These are phyloP conservation scores for Aphelenchoides besseyi DNA, from an alignment of 1,140 invertebrate species.

Conservation along the genomic window DNA sequence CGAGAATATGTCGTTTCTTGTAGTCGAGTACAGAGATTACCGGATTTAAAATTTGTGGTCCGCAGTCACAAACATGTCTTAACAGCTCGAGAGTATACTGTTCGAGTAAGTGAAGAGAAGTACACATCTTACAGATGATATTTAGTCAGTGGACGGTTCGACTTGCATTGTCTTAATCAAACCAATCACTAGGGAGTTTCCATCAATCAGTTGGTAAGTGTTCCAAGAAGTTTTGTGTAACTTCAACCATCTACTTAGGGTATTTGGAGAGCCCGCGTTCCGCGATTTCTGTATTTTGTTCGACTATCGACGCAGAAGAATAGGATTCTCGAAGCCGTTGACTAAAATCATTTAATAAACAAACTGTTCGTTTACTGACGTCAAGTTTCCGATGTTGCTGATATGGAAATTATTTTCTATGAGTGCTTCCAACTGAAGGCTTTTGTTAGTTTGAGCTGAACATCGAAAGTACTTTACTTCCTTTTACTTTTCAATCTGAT, in stretches of 20 bases:
- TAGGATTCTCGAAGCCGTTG: conserved; percentile 4
- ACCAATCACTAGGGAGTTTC: background rate
- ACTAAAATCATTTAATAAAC: background rate
- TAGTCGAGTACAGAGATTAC: background rate
- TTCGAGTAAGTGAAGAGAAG: background rate
- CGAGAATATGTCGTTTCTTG: background rate
- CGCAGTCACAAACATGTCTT: background rate
- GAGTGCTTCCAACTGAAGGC: no score
- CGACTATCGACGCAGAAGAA: background rate
- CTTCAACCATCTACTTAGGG: no score
- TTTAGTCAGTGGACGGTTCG: conserved; percentile 4
- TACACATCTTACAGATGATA: background rate
- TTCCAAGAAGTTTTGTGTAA: no score
- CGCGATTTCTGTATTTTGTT: background rate
- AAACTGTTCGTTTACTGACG: no score
- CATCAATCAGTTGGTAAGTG: background rate
- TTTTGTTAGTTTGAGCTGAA: no score
- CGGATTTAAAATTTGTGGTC: background rate
- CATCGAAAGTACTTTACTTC: no score
- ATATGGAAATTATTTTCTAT: no score
- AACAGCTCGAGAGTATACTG: background rate
- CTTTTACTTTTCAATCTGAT: no score
- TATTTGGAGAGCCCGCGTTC: background rate
- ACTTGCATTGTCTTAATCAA: conserved; percentile 7
- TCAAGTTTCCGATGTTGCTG: no score